Base-by-base conservation (phyloP, 2,888 invertebrate genomes). In the Conops quadrifasciatus region DNA sequence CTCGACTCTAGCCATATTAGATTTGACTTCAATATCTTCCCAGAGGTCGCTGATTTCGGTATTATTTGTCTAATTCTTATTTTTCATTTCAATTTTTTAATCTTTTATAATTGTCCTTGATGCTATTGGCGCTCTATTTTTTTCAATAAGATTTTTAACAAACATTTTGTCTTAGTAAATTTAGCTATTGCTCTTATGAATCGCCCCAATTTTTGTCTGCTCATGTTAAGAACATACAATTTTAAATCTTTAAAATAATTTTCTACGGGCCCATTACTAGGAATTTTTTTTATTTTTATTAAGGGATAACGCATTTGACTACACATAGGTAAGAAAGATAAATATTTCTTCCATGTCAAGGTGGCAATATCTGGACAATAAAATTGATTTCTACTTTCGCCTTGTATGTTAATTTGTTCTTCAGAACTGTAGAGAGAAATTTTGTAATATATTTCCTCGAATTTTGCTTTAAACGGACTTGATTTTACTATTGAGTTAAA, bases 261-360 rank as follows among this genome's bases (percentile, higher is more conserved):
- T 19, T 47, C 49, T 15, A 63, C 16, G 13, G 47, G 2, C 21
- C 47, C 59, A 30, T 59, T 59, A 16, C 63, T 63, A 26, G 47
- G 47, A 2, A 45, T 19, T 63, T 63, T 49, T 4, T n/a, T 49
- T 49, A n/a, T 49, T 16, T 63, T 47, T 47, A 24, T 26, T 1
- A 47, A 2, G 15, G 9, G 21, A 21, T 19, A 43, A 19, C 62
- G 36, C 9, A 45, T 36, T 26, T 36, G 36, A 9, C 43, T 62
- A 36, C 43, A 62, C 43, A 62, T 36, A 45, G 36, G 62, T 9
- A 43, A 62, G 45, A 62, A 62, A 19, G 62, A 36, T 16, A 62
- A 21, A n/a, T 62, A 62, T n/a, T 36, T 62, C 45, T 62, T 21
- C 3, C 36, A 19, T 45, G 45, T 43, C 7, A 62, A 7, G 16